Evolutionary conservation across 2,888 invertebrate genomes (phyloP).

Genomic region (Ormyrus labotus): DNA sequence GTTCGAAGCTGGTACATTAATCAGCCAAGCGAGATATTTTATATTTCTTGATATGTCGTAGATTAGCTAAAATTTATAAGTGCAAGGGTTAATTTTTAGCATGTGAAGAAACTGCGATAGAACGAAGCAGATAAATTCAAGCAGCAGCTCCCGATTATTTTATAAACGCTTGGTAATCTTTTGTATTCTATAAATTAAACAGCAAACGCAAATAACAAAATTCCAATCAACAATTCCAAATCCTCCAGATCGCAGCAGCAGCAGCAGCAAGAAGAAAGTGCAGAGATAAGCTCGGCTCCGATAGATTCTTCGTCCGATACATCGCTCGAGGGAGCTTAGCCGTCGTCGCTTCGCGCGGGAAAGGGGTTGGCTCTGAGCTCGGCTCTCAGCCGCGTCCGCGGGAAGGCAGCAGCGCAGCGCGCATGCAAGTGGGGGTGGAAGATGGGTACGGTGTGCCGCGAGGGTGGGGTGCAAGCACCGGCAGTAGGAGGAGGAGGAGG

Average conservation of each 20-base stretch:
- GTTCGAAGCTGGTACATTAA: too few species aligned
- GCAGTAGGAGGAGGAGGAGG: neutral
- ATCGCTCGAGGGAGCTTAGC: neutral
- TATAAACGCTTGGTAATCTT: too few species aligned
- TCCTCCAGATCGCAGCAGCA: neutral
- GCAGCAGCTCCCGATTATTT: too few species aligned
- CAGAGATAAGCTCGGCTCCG: slow-evolving; percentile 1
- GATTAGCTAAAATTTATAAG: too few species aligned
- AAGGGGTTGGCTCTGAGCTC: slow-evolving; percentile 28
- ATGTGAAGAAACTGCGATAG: too few species aligned
- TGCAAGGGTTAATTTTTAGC: too few species aligned
- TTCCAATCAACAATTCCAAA: too few species aligned
- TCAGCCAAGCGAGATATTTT: too few species aligned
- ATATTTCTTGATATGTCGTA: too few species aligned
- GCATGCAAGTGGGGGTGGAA: neutral
- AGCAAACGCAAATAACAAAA: too few species aligned
- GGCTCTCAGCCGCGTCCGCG: neutral
- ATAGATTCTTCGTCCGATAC: neutral
- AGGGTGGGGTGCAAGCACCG: neutral
- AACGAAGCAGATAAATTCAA: too few species aligned
- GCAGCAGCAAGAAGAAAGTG: neutral
- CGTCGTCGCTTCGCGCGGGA: neutral
- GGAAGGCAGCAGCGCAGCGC: slow-evolving; percentile 12
- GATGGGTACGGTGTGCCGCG: neutral
- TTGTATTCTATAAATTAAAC: too few species aligned